Conservation (phyloP, 2,797 vertebrate species). For the Eulemur mongoz region DNA sequence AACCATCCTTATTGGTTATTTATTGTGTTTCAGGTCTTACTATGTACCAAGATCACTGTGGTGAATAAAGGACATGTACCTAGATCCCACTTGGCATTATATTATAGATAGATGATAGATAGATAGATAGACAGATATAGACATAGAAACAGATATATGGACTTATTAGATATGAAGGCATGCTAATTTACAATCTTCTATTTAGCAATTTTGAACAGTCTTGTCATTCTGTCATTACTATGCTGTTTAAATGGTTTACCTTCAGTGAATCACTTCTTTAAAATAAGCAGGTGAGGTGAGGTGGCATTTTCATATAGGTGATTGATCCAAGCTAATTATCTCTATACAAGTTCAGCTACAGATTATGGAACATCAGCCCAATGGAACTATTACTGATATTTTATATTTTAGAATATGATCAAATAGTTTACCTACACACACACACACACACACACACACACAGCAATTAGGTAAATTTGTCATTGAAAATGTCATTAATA, state of each 20-base stretch:
- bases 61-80: neutral
- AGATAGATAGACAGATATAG: neutral
- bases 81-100: neutral
- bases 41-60: neutral
- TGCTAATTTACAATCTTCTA: neutral
- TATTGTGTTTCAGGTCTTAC: neutral
- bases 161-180: neutral
- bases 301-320: neutral
- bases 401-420: neutral
- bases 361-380: neutral
- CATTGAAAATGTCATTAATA: neutral
- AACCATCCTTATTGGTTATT: neutral
- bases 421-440: neutral
- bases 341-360: neutral
- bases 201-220: neutral
- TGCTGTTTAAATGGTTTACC: neutral
- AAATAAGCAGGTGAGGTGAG: neutral
- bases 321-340: neutral
- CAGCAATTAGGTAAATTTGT: neutral
- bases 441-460: neutral
- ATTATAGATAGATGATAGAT: neutral
- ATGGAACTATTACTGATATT: neutral
- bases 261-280: neutral
- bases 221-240: neutral
- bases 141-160: neutral